Percentiles rank a stretch among this genome's conserved stretches.
These are phyloP conservation scores for Gavia stellata DNA, from an alignment of 2,113 vertebrate species.

Conservation along the genomic window DNA sequence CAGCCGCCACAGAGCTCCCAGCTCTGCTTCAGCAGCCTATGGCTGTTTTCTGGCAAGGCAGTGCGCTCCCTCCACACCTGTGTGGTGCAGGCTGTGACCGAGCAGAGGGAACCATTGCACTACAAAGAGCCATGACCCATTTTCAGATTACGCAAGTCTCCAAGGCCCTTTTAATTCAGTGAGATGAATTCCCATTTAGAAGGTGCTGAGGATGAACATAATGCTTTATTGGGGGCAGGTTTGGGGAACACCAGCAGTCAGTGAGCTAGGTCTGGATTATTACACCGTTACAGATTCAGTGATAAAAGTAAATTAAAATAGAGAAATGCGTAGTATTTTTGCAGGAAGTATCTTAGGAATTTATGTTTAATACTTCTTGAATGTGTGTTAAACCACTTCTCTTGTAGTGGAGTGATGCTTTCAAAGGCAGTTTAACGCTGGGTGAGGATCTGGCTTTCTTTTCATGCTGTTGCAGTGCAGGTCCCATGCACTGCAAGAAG, in stretches of 20 bases:
- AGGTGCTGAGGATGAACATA: background rate
- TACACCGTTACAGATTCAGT: fast-evolving
- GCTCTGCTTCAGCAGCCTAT: background rate
- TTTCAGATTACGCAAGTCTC: background rate
- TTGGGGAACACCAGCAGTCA: background rate
- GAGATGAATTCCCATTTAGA: background rate
- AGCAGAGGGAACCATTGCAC: background rate
- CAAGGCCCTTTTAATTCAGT: background rate
- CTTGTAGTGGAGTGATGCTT: background rate
- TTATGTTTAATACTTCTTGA: background rate
- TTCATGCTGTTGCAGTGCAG: background rate
- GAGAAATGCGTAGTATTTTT: background rate
- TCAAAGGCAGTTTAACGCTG: background rate
- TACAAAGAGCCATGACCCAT: background rate
- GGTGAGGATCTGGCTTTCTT: background rate
- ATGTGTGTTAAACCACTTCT: background rate
- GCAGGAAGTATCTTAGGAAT: background rate
- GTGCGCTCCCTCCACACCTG: background rate
- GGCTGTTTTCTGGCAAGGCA: background rate
- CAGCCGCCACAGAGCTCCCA: background rate
- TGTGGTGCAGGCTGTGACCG: fast-evolving
- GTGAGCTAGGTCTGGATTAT: background rate
- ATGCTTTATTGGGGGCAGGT: background rate
- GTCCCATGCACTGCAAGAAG: background rate
- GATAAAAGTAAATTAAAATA: background rate